phyloP scores from a whole-genome alignment of 2,113 vertebrate species.

The Laterallus jamaicensis region DNA sequence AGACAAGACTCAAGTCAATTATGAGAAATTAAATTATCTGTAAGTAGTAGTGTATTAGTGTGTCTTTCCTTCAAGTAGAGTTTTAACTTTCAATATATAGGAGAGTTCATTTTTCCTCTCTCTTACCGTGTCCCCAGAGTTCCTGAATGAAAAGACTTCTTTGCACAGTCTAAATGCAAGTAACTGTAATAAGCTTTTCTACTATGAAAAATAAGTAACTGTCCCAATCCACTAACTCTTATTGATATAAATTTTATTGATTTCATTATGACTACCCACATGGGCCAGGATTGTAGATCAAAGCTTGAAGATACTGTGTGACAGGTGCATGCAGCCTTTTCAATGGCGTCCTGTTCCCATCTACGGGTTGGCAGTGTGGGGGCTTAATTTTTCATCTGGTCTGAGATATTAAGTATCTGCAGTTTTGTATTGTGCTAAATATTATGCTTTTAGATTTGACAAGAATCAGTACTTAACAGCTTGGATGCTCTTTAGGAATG shows the following conservation, averaged over 20 bases:
- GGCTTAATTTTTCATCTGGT: not conserved
- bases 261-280: not conserved
- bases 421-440: not conserved
- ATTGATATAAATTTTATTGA: not conserved
- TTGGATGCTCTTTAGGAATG: not conserved
- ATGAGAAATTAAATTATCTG: not conserved
- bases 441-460: not conserved
- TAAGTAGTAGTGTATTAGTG: not conserved
- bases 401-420: not conserved
- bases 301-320: not conserved
- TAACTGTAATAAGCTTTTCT: not conserved
- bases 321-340: not conserved
- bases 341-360: not conserved
- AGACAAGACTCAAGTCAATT: not conserved
- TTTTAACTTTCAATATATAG: not conserved
- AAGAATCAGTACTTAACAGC: not conserved
- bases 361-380: not conserved
- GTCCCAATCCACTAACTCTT: not conserved
- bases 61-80: not conserved
- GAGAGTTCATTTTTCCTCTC: not conserved
- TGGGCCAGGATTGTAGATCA: not conserved
- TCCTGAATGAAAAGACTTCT: not conserved
- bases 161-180: not conserved
- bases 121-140: not conserved
- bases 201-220: not conserved